Evolutionary conservation across 2,888 invertebrate species (phyloP).

Genomic region (Loripinus fragilis): DNA sequence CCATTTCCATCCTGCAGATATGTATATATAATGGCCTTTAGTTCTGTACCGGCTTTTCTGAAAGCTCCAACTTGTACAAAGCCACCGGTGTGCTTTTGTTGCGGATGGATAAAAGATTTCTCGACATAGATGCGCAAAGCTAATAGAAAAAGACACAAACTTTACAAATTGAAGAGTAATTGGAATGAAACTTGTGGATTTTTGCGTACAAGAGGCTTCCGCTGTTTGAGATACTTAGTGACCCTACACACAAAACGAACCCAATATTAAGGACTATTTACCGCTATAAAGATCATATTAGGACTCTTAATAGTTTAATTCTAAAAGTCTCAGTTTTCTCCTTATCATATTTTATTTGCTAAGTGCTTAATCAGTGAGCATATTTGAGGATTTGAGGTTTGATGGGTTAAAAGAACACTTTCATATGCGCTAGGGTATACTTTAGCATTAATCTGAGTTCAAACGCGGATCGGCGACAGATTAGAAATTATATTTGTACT

Average conservation of each 20-base stretch:
- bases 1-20: too few relatives aligned
- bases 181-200: constrained; percentile 31
- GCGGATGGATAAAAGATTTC: not conserved
- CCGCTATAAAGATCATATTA: constrained; percentile 11
- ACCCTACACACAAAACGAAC: constrained; percentile 2
- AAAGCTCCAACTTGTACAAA: constrained; percentile 6
- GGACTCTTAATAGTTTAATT: constrained; percentile 9
- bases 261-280: constrained; percentile 8
- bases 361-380: constrained; percentile 7
- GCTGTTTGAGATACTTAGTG: constrained; percentile 12
- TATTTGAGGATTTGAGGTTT: not conserved
- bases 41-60: not conserved
- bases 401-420: too few relatives aligned
- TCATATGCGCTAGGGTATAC: too few relatives aligned
- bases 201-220: constrained; percentile 11
- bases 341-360: constrained; percentile 8
- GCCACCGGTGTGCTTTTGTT: constrained; percentile 11
- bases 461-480: too few relatives aligned
- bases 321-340: not conserved
- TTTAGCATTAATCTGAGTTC: too few relatives aligned
- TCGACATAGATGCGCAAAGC: constrained; percentile 10
- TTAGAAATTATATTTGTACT: too few relatives aligned
- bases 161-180: constrained; percentile 44
- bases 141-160: constrained; percentile 52
- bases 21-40: too few relatives aligned